Base-by-base conservation (phyloP, 2,797 vertebrate species). In the Mormyrops attenuatus region DNA sequence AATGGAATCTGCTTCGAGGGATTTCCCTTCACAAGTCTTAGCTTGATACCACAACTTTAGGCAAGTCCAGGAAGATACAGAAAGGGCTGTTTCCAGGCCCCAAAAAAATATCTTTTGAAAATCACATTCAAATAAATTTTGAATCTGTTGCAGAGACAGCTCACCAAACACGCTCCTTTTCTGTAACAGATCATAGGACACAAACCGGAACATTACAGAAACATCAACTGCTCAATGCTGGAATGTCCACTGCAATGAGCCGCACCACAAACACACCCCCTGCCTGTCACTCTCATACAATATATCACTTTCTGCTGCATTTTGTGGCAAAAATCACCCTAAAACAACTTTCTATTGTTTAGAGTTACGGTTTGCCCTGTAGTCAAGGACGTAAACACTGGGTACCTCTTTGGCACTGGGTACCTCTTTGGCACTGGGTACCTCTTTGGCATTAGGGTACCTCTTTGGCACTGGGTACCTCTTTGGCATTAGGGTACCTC, bases 41-140 rank as follows among this genome's bases (percentile, higher is more conserved):
- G 88, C 55, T 34, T 44, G 55, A 20, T 38, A 88, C 49, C 30
- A 50, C 88, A 41, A 88, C 88, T 26, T 85, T 50, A 85, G 82
- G 49, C 82, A 85, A 85, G 82, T 85, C 82, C 49, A 52, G 44
- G 82, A 50, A 52, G 82, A 85, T 52, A 52, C 9, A 85, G 49
- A 49, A 52, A 85, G 49, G 82, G 47, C 44, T 47, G 22, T 52
- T 85, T 85, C 82, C 44, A 85, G 41, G 20, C 41, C 41, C n/a
- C 49, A 1, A 85, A 84, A 5, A 77, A 17, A 82, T 47, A 47
- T 60, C 20, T 20, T 5, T 5, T 5, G 57, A 22, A 22, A 22
- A 22, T 47, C 41, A 47, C 73, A n/a, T 44, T 44, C 17, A 47
- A 44, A 82, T 82, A n/a, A 20, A 44, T 82, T 47, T 82, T 5